phyloP scores from a whole-genome alignment of 2,888 invertebrate species.

The Epinotia ramella region DNA sequence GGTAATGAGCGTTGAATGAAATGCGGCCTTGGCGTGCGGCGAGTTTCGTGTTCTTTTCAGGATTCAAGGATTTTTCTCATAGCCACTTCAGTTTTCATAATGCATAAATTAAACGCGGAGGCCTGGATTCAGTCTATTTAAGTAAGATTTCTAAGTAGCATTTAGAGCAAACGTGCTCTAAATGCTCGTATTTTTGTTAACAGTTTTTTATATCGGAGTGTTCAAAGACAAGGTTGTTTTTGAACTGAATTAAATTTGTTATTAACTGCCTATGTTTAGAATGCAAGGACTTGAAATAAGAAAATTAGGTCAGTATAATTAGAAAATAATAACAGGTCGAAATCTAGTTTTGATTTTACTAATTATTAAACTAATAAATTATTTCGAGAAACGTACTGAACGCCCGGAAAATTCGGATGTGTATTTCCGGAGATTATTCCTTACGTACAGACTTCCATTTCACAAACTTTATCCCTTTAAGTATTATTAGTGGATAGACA shows the following conservation, averaged over 20 bases:
- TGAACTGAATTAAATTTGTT: no score
- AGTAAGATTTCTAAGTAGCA: conserved; percentile 14
- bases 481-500: no score
- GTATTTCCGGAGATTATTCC: no score
- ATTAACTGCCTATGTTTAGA: background rate
- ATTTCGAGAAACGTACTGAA: no score
- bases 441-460: no score
- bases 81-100: conserved; percentile 19
- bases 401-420: no score
- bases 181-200: background rate
- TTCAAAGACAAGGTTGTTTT: no score
- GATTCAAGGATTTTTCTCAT: conserved; percentile 24
- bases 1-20: conserved; percentile 40
- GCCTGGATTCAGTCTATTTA: conserved; percentile 2
- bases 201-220: background rate
- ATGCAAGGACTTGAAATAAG: background rate
- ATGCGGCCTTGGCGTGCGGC: conserved; percentile 33
- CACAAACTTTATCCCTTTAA: no score
- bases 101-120: conserved; percentile 21
- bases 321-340: no score
- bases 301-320: background rate
- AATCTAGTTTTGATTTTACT: no score
- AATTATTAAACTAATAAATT: no score
- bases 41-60: conserved; percentile 41
- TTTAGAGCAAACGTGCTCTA: no score